These are phyloP conservation scores for Epinotia ramella DNA, from an alignment of 2,888 invertebrate genomes.

Conservation along the genomic window DNA sequence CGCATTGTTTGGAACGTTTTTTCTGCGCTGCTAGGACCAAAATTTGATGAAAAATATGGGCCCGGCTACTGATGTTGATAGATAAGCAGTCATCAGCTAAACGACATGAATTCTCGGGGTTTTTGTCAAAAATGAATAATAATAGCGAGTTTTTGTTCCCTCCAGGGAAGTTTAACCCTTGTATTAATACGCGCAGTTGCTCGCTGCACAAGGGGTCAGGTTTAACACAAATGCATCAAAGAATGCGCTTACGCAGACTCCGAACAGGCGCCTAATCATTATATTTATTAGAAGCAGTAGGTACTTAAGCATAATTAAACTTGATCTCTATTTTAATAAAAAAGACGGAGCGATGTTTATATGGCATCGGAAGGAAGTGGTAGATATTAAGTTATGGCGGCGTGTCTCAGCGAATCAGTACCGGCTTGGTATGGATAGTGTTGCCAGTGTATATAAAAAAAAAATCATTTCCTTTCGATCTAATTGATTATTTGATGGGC, in stretches of 20 bases:
- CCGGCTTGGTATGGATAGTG: constrained; percentile 55
- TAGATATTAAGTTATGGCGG: constrained; percentile 72
- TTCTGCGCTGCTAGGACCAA: constrained; percentile 56
- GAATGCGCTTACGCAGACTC: constrained; percentile 56
- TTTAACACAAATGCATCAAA: constrained; percentile 67
- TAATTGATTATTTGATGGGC: constrained; percentile 68
- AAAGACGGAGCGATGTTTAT: constrained; percentile 58
- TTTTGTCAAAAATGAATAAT: constrained; percentile 73
- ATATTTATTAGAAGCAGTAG: constrained; percentile 43
- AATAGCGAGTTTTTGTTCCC: constrained; percentile 77
- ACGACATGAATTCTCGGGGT: constrained; percentile 62
- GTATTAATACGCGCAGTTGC: constrained; percentile 78
- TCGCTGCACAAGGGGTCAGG: constrained; percentile 76
- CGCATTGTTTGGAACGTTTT: constrained; percentile 72
- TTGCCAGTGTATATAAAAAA: constrained; percentile 58
- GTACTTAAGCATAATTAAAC: constrained; percentile 25
- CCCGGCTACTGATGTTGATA: constrained; percentile 65
- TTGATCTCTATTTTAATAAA: constrained; percentile 45
- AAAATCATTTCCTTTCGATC: constrained; percentile 71
- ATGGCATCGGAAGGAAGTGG: constrained; percentile 84
- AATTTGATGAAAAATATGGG: constrained; percentile 62
- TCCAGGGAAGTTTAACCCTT: constrained; percentile 79
- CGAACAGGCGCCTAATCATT: constrained; percentile 55
- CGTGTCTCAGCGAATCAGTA: constrained; percentile 76
- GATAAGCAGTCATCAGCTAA: constrained; percentile 70